These are phyloP conservation scores for Phainopepla nitens DNA, from an alignment of 2,113 vertebrate species.

Conservation along the genomic window DNA sequence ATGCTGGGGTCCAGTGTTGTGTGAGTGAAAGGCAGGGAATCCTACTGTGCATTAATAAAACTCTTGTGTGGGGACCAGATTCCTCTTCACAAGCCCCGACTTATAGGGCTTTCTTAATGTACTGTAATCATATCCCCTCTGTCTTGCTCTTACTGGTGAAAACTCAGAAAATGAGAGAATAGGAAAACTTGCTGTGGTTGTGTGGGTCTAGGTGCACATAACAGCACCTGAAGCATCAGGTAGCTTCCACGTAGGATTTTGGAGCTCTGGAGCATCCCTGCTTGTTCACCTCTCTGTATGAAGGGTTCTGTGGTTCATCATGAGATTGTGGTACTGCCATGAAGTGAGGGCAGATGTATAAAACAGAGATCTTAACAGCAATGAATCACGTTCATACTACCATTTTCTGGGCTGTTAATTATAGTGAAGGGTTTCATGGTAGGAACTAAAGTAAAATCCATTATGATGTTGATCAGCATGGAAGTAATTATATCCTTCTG, in stretches of 20 bases:
- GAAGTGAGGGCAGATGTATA: background rate
- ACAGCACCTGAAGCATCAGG: background rate
- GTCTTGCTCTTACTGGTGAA: background rate
- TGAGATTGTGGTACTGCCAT: background rate
- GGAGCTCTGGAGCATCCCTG: background rate
- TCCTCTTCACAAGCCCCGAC: background rate
- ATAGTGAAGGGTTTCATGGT: background rate
- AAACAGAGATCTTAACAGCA: background rate
- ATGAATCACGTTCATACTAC: background rate
- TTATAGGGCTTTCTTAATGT: background rate
- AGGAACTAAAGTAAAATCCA: conserved; percentile 1
- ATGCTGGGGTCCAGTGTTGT: background rate
- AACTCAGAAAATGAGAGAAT: background rate
- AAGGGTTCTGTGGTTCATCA: background rate
- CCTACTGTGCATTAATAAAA: background rate
- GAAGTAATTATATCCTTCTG: conserved; percentile 17
- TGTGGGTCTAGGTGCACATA: fast-evolving
- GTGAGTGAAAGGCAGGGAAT: background rate
- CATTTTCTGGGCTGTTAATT: conserved; percentile 14
- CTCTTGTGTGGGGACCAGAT: background rate
- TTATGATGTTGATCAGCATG: conserved; percentile 7
- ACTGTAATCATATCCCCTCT: background rate
- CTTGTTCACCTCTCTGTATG: background rate
- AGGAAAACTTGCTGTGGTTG: background rate
- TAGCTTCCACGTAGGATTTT: background rate